Percentiles rank a stretch among this genome's conserved stretches.
Evolutionary conservation across 2,113 vertebrate genomes (phyloP).

Genomic region (Dipodomys stephensi): DNA sequence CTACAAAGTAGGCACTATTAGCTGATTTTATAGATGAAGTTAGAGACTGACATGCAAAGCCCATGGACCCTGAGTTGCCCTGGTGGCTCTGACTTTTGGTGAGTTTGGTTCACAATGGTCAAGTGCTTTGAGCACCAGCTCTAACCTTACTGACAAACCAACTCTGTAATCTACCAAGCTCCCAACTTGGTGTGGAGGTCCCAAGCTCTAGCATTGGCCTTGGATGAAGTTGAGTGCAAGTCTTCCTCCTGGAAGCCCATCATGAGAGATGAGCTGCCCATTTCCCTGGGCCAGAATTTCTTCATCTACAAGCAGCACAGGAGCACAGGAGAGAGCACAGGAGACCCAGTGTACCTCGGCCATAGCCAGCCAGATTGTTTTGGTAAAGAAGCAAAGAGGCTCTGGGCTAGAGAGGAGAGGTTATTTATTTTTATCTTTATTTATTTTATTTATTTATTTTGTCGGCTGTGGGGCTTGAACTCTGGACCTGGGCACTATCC

Average conservation of each 20-base stretch:
- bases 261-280: background rate
- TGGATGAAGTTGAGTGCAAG: background rate
- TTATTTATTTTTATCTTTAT: background rate
- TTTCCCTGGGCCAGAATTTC: background rate
- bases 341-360: too few species aligned
- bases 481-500: too few species aligned
- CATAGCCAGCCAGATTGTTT: background rate
- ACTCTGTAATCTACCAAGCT: background rate
- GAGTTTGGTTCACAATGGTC: background rate
- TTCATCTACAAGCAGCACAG: background rate
- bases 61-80: too few species aligned
- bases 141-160: background rate
- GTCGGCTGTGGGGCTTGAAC: too few species aligned
- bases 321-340: too few species aligned
- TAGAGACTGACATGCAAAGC: background rate
- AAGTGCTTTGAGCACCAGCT: background rate
- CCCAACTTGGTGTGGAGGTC: accelerated
- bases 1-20: background rate
- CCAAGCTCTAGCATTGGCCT: background rate
- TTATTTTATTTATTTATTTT: too few species aligned
- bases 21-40: background rate
- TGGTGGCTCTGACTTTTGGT: background rate
- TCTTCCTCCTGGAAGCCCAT: background rate
- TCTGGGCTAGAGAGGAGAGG: background rate
- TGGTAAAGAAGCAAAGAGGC: constrained; percentile 9